phyloP scores from a whole-genome alignment of 2,797 vertebrate genomes.

The Microctenopoma lineatum region DNA sequence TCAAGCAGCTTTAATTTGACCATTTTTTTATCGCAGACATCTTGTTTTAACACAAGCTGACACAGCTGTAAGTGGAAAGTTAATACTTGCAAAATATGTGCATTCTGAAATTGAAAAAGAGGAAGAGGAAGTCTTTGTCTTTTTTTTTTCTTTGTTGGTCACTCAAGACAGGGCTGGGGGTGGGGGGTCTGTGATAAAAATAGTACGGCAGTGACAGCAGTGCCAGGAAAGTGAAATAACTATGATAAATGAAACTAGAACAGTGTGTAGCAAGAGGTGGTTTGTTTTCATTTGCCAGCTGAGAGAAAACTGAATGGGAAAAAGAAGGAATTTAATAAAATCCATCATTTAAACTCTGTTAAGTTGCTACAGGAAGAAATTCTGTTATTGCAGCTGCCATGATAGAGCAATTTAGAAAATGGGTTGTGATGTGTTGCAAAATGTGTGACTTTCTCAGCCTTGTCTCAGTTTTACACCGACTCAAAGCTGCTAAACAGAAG shows the following conservation, averaged over 20 bases:
- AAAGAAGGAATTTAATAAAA: background rate
- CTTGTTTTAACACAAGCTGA: slow-evolving; percentile 9
- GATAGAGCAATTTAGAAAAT: slow-evolving; percentile 1
- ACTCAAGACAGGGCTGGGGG: background rate
- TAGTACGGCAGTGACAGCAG: slow-evolving; percentile 21
- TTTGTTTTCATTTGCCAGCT: background rate
- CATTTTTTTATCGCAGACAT: slow-evolving; percentile 4
- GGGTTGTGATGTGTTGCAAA: slow-evolving; percentile 10
- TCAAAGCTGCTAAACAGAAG: background rate
- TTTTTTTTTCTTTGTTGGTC: slow-evolving; percentile 3
- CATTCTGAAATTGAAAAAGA: slow-evolving; percentile 70
- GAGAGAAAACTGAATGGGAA: background rate
- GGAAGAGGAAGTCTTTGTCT: slow-evolving; percentile 68
- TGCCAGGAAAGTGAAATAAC: slow-evolving; percentile 46
- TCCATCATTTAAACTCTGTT: background rate
- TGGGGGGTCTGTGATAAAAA: slow-evolving; percentile 25
- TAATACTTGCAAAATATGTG: slow-evolving; percentile 72
- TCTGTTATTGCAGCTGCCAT: background rate
- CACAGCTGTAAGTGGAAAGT: slow-evolving; percentile 71
- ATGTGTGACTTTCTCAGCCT: slow-evolving; percentile 26
- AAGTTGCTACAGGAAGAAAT: background rate
- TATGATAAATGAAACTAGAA: background rate
- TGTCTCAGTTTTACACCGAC: background rate
- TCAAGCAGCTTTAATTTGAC: background rate
- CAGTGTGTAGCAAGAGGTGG: background rate